Evolutionary conservation across 2,888 invertebrate species (phyloP).

Genomic region (Orchestes rusci): DNA sequence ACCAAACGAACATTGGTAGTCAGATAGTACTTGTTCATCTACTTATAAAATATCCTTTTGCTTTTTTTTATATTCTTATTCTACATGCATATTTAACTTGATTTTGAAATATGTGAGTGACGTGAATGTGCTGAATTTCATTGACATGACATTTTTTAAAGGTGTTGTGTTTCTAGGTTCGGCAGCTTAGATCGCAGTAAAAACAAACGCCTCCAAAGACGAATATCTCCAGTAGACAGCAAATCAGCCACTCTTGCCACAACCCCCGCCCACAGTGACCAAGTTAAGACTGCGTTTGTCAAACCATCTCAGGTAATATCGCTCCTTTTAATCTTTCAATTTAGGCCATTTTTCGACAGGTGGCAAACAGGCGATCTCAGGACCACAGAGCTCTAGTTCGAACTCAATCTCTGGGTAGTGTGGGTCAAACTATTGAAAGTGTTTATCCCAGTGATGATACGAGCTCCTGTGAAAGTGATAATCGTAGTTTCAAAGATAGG

Average conservation of each 20-base stretch:
- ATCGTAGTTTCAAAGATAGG: constrained; percentile 37
- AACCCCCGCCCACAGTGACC: constrained; percentile 34
- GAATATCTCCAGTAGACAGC: constrained; percentile 39
- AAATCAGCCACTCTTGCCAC: constrained; percentile 39
- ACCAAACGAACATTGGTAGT: no score
- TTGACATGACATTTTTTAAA: background rate
- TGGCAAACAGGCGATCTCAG: constrained; percentile 35
- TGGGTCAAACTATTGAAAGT: constrained; percentile 44
- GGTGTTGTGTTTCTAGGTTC: constrained; percentile 41
- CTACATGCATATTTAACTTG: no score
- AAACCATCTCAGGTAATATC: constrained; percentile 37
- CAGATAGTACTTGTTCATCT: no score
- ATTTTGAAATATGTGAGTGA: background rate
- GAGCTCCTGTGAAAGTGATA: constrained; percentile 43
- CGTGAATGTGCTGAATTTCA: background rate
- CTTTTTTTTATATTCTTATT: no score
- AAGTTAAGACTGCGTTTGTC: constrained; percentile 33
- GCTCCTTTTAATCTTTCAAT: background rate
- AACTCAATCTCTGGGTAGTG: constrained; percentile 55
- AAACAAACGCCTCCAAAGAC: constrained; percentile 42
- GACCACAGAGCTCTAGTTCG: constrained; percentile 46
- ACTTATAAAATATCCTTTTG: no score
- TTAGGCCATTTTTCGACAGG: constrained; percentile 24
- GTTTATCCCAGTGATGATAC: constrained; percentile 44
- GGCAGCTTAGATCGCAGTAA: constrained; percentile 55